Base-by-base conservation (phyloP, 2,888 invertebrate species). In the Psylliodes chrysocephalus region DNA sequence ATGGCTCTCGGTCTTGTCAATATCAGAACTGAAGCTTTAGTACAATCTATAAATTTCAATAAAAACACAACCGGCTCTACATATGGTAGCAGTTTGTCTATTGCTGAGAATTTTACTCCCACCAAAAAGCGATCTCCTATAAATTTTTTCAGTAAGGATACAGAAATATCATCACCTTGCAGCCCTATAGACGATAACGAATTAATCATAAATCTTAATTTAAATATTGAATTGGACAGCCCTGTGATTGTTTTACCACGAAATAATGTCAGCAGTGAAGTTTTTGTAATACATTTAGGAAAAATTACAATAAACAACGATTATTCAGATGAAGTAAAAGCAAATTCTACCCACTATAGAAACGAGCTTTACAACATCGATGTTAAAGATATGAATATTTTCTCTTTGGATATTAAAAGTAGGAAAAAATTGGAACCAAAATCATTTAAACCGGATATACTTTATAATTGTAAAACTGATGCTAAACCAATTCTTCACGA, bases 251-350 rank as follows among this genome's bases (percentile, higher is more conserved):
- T 97, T 62, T 82, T 97, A 56, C 96, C 97, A 0, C 86, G 94
- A 67, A 87, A 89, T 7, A 88, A 90, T 25, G 86, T 86, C 71
- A 95, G 94, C 81, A 78, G 89, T 8, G 90, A 95, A 78, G 95
- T 96, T 55, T 87, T 96, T 72, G 93, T 97, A 38, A 95, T 94
- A 12, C 96, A 96, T 85, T 87, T 98, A 69, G 97, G 97, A 35
- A 91, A 93, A 79, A 96, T 96, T 80, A 88, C 90, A 19, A 84
- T 89, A 63, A 82, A 74, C 18, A 82, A 82, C 74, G 79, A 56
- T 54, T 69, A 54, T 68, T 68, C 49, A 38, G 62, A 57, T 52
- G 74, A 75, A 4, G 52, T 59, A 2, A 47, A 71, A 33, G 56
- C 40, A 0, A 72, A 73, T 22, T 74, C 72, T 62, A 61, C 64